A percentile compares a stretch with the other conserved stretches of the same genome.
Conservation (phyloP, 1,140 invertebrate genomes). For the Zaprionus africanus region DNA sequence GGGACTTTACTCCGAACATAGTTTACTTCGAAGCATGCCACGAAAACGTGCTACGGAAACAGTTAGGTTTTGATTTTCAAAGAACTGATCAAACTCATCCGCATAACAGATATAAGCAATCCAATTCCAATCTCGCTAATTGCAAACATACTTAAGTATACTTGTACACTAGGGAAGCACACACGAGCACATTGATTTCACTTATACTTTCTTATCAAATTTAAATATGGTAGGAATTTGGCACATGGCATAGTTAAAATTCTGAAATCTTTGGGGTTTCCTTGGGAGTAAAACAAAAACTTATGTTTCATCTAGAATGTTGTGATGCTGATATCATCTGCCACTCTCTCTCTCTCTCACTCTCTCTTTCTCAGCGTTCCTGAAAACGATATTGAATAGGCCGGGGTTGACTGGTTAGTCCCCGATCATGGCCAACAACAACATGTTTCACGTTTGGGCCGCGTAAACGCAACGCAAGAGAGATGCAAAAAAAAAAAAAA, state of each 20-base stretch:
- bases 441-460: conserved; percentile 46
- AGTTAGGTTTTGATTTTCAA: not conserved
- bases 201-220: not conserved
- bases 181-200: not conserved
- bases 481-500: conserved; percentile 39
- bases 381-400: conserved; percentile 7
- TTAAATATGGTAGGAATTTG: no score
- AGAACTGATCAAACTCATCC: not conserved
- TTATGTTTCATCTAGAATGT: no score
- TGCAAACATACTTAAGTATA: not conserved
- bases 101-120: not conserved
- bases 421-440: conserved; percentile 55
- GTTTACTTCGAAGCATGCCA: not conserved
- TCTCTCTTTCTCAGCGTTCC: not conserved
- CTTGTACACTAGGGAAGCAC: not conserved
- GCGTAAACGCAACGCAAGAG: conserved; percentile 33
- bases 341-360: not conserved
- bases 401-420: conserved; percentile 3
- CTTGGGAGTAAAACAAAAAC: no score
- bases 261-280: no score
- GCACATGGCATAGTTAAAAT: no score
- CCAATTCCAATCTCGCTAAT: not conserved
- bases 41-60: not conserved
- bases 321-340: not conserved
- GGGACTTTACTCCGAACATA: not conserved